Percentiles rank a stretch among this genome's conserved stretches.
These are phyloP conservation scores for Halictus rubicundus DNA, from an alignment of 1,140 invertebrate species.

Conservation along the genomic window DNA sequence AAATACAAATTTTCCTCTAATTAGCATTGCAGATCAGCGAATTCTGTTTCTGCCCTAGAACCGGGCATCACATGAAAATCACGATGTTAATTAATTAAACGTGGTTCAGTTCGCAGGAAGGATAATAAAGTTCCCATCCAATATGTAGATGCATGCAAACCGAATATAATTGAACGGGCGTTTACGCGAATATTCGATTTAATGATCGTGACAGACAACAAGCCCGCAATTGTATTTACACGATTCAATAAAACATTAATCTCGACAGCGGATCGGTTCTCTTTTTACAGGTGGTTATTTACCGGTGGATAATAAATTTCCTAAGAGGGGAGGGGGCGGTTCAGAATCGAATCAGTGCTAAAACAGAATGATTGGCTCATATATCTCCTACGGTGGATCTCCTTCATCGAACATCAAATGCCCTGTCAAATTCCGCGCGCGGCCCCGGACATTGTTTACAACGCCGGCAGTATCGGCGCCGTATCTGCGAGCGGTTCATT, in stretches of 20 bases:
- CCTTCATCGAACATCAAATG: conserved; percentile 11
- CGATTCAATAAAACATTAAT: conserved; percentile 4
- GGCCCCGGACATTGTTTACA: conserved; percentile 38
- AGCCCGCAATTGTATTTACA: not conserved
- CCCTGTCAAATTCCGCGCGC: conserved; percentile 32
- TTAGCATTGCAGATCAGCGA: too few relatives aligned
- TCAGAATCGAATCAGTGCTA: not conserved
- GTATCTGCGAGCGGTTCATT: conserved; percentile 51
- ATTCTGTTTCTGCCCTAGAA: too few relatives aligned
- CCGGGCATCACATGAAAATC: too few relatives aligned
- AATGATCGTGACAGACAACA: not conserved
- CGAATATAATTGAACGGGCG: not conserved
- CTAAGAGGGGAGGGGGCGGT: not conserved
- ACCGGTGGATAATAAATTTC: conserved; percentile 1
- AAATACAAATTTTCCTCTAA: too few relatives aligned
- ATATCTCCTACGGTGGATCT: not conserved
- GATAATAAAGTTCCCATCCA: not conserved
- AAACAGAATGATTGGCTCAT: not conserved
- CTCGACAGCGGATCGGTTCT: not conserved
- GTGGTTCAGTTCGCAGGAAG: too few relatives aligned
- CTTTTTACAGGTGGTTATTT: conserved; percentile 11
- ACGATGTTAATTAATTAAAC: too few relatives aligned
- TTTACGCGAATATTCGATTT: not conserved
- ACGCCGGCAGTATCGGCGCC: conserved; percentile 8
- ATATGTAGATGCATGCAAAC: not conserved